Base-by-base conservation (phyloP, 2,888 invertebrate species). In the Entomobrya proxima region DNA sequence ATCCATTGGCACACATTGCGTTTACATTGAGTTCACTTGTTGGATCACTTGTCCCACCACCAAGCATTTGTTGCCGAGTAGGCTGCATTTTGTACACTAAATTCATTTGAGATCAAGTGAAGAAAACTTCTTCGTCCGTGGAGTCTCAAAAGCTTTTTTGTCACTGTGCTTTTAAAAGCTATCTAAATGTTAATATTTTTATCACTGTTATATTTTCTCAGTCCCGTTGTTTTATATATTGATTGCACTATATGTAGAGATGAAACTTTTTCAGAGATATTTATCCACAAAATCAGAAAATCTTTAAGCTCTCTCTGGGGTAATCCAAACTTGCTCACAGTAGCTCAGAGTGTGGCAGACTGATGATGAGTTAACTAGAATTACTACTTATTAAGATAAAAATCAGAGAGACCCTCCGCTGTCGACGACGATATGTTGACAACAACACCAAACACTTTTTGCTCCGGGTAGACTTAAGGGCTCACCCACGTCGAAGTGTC, bases 11-110 rank as follows among this genome's bases (percentile, higher is more conserved):
- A 86, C 89, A 89, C 89, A 89, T 88, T 69, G 86, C 85, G 47
- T 89, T 87, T 67, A 87, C 84, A 78, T 89, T 88, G 44, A 87
- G 72, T 77, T 83, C 87, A 86, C 82, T 82, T 74, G 81, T 82
- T 82, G 80, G 82, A 84, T 83, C 83, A 84, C 80, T 87, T 47
- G 81, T 76, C 55, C 76, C 86, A 72, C 81, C 79, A 58, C 82
- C 87, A 77, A 84, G 84, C 44, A 88, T 78, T 72, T 89, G 88
- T 75, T 88, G 88, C 82, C 87, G 77, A 55, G 88, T 83, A 75
- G 88, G 88, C 86, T 89, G 89, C 89, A 89, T 89, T 86, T 89
- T 89, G 61, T 88, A 86, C 61, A 89, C 85, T 72, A 89, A 86
- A 89, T 88, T 89, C 89, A 89, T 89, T 86, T 78, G 85, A 85